Evolutionary conservation across 2,888 invertebrate species (phyloP).

Genomic region (Scaptomyza caliginosa): DNA sequence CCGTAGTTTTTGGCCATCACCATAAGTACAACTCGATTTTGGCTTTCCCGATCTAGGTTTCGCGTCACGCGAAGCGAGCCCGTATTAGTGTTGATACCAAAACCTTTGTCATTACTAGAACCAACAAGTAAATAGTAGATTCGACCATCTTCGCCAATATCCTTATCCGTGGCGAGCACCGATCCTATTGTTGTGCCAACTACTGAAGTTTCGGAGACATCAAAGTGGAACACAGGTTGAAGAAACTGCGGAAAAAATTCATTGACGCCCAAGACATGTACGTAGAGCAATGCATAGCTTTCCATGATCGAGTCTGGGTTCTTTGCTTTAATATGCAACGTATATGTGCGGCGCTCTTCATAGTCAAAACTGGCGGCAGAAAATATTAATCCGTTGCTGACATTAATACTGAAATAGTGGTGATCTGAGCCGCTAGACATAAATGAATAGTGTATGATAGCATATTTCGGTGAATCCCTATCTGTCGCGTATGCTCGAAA

Average conservation of each 20-base stretch:
- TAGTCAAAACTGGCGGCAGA: conserved; percentile 93
- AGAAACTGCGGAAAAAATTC: conserved; percentile 95
- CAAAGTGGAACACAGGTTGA: conserved; percentile 95
- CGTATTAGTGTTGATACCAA: conserved; percentile 92
- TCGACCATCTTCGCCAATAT: conserved; percentile 93
- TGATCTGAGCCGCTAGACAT: conserved; percentile 91
- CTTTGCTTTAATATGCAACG: conserved; percentile 90
- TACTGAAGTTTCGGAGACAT: conserved; percentile 95
- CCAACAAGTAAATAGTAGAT: conserved; percentile 97
- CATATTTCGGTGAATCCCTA: conserved; percentile 94
- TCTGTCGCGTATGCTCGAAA: conserved; percentile 91
- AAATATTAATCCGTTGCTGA: conserved; percentile 90
- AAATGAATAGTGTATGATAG: conserved; percentile 90
- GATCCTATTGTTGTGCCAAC: conserved; percentile 93
- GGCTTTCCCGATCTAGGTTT: conserved; percentile 93
- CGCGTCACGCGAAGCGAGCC: conserved; percentile 93
- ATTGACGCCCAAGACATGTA: conserved; percentile 93
- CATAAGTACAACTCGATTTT: conserved; percentile 94
- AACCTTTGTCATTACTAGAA: conserved; percentile 95
- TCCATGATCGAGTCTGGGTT: conserved; percentile 94
- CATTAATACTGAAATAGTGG: conserved; percentile 91
- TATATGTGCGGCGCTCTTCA: conserved; percentile 91
- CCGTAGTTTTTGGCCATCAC: conserved; percentile 98
- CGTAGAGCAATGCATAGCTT: conserved; percentile 88
- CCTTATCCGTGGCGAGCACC: conserved; percentile 95